Base-by-base conservation (phyloP, 2,113 vertebrate species). In the Trichomycterus rosablanca region DNA sequence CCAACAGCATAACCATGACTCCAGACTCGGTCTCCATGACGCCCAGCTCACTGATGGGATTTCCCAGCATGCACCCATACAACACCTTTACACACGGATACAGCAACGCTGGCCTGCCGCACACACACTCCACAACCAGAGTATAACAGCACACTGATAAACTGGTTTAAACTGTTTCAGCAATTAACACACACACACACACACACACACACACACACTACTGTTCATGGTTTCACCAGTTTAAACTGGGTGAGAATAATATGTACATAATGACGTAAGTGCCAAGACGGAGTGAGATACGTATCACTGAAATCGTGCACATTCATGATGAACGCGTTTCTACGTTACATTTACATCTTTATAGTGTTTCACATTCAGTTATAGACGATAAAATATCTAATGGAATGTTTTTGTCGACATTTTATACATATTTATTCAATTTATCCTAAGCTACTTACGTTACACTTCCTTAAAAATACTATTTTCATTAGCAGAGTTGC, bases 61-160 rank as follows among this genome's bases (percentile, higher is more conserved):
- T 97, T 70, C 93, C 97, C 84, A 94, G 92, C 74, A 86, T 98
- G 89, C 95, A 95, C 73, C 94, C 95, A 9, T 98, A 97, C 83
- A 97, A 93, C 81, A 97, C 95, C 74, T 97, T 98, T 76, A 92
- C 94, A 0, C 83, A 94, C 1, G 93, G 93, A 53, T 97, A 96
- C 86, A 96, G 92, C 83, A 94, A 91, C 67, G 89, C 93, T 0
- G 93, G 93, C 72, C 88, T 98, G 77, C 95, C 95, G 7, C 94
- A 96, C 79, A 96, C 95, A 86, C 95, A 97, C 85, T 98, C 95
- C 44, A 98, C 95, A 71, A 98, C 95, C 59, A 86, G 95, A 74
- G 95, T 97, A 92, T 98, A 97, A 86, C 87, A 71, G 70, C 23
- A 34, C 35, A 24, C n/a, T 1, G 16, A 23, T 18, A 22, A 30